These are phyloP conservation scores for Microctenopoma steveboyesi DNA, from an alignment of 2,797 vertebrate species.

Conservation along the genomic window DNA sequence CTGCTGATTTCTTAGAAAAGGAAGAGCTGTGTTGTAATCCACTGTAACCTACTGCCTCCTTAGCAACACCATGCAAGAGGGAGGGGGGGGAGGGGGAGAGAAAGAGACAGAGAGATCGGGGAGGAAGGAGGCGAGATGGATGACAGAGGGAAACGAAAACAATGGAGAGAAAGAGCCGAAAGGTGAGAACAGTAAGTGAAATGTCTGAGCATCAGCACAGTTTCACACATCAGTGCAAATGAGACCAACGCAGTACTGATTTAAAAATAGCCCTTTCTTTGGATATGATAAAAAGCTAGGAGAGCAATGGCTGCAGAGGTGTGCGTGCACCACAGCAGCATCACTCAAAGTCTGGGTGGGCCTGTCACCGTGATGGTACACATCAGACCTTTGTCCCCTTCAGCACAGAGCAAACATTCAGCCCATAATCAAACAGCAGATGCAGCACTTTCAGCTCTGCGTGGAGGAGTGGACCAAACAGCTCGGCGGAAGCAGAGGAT, in stretches of 20 bases:
- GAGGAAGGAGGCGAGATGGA: slow-evolving; percentile 14
- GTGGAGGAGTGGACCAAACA: slow-evolving; percentile 49
- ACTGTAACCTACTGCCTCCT: slow-evolving; percentile 34
- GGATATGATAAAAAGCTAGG: slow-evolving; percentile 45
- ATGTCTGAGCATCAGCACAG: slow-evolving; percentile 68
- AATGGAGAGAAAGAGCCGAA: background rate
- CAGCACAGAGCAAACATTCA: background rate
- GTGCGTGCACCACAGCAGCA: background rate
- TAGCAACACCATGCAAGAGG: slow-evolving; percentile 5
- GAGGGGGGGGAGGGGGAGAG: background rate
- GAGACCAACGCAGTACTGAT: slow-evolving; percentile 67
- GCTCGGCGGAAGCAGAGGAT: slow-evolving; percentile 43
- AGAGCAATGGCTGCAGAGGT: slow-evolving; percentile 3
- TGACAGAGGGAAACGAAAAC: background rate
- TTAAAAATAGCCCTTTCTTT: slow-evolving; percentile 69
- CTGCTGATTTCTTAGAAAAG: slow-evolving; percentile 47
- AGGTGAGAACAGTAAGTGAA: slow-evolving; percentile 53
- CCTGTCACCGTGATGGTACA: background rate
- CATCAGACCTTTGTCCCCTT: slow-evolving; percentile 1
- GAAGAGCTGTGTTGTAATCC: slow-evolving; percentile 38
- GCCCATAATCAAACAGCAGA: slow-evolving; percentile 22
- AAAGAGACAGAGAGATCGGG: background rate
- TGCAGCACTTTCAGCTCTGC: slow-evolving; percentile 31
- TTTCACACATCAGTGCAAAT: slow-evolving; percentile 70
- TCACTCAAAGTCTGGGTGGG: too few species aligned